Evolutionary conservation across 2,888 invertebrate genomes (phyloP).

Genomic region (Belgica antarctica): DNA sequence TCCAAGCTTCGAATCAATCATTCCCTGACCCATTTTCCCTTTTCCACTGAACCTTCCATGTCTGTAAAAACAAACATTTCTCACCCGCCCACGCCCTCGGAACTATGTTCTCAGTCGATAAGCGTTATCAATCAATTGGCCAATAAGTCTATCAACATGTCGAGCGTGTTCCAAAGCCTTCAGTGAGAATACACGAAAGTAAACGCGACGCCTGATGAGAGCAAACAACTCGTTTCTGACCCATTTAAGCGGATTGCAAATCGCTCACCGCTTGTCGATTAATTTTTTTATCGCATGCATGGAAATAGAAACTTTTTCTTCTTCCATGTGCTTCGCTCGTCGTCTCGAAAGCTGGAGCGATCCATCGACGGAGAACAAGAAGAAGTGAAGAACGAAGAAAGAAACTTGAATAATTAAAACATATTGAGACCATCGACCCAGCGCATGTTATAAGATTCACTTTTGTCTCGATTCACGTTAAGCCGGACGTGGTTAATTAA

Average conservation of each 20-base stretch:
- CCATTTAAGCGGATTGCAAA: constrained; percentile 28
- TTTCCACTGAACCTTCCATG: too few species aligned
- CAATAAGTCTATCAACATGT: constrained; percentile 1
- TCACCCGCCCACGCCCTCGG: background rate
- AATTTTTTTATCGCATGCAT: background rate
- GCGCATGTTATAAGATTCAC: constrained; percentile 29
- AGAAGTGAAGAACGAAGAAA: background rate
- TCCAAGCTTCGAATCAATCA: too few species aligned
- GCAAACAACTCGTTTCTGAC: constrained; percentile 38
- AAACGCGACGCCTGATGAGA: constrained; percentile 8
- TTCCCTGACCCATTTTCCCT: too few species aligned
- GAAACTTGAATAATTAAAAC: constrained; percentile 7
- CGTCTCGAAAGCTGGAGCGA: background rate
- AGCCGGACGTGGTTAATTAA: constrained; percentile 43
- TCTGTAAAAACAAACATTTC: too few species aligned
- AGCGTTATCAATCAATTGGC: constrained; percentile 22
- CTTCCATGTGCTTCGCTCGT: background rate
- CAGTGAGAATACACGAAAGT: constrained; percentile 33
- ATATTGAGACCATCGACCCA: constrained; percentile 14
- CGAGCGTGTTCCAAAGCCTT: background rate
- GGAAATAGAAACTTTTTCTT: background rate
- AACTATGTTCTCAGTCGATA: background rate
- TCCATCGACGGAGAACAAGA: background rate
- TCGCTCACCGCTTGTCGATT: background rate
- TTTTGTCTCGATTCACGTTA: constrained; percentile 20